Evolutionary conservation across 2,797 vertebrate genomes (phyloP).

Genomic region (Phrynocephalus guinanensis): DNA sequence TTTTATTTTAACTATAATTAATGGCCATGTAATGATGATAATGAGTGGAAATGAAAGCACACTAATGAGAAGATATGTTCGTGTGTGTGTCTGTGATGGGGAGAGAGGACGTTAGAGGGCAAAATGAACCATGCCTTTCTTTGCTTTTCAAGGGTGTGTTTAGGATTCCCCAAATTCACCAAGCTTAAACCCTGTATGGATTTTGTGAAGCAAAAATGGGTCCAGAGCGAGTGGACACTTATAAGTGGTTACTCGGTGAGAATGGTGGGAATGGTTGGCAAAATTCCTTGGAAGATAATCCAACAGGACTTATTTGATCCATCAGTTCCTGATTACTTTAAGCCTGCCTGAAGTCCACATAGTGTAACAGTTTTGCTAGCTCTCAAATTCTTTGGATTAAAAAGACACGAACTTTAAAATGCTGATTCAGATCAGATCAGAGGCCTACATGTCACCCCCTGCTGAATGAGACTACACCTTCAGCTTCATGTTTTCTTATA

Average conservation of each 20-base stretch:
- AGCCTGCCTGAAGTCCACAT: background rate
- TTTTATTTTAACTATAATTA: slow-evolving; percentile 74
- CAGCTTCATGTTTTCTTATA: too few species aligned
- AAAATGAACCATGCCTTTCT: slow-evolving; percentile 21
- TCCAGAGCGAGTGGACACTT: background rate
- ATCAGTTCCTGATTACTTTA: background rate
- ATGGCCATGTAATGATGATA: slow-evolving; percentile 68
- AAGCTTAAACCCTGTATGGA: slow-evolving; percentile 37
- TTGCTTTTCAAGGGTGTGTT: background rate
- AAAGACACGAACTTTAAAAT: too few species aligned
- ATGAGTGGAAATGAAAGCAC: slow-evolving; percentile 64
- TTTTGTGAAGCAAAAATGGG: slow-evolving; percentile 8
- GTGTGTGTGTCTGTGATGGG: background rate
- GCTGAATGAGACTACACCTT: too few species aligned
- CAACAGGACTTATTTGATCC: background rate
- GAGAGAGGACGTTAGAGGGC: background rate
- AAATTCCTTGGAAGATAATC: background rate
- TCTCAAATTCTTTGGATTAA: too few species aligned
- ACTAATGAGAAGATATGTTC: slow-evolving; percentile 63
- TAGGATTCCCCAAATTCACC: slow-evolving; percentile 24
- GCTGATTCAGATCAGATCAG: too few species aligned
- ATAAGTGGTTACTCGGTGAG: background rate
- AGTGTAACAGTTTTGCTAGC: too few species aligned
- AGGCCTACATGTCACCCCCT: too few species aligned
- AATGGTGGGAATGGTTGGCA: background rate